These are phyloP conservation scores for Alectoris magna DNA, from an alignment of 2,797 vertebrate species.

Conservation along the genomic window DNA sequence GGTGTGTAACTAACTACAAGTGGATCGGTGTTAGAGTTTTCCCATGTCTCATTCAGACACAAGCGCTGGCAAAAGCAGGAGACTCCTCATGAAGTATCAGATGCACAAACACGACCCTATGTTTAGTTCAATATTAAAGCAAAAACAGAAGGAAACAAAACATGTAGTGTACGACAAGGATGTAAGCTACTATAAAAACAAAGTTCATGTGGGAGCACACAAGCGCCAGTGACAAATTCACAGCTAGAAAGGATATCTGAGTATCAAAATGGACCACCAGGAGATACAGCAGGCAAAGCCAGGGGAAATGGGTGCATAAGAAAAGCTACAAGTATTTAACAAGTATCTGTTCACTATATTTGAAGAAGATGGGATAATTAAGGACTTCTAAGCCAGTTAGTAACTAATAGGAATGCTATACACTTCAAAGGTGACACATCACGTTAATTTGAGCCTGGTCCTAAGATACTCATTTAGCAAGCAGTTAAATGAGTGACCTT, in stretches of 20 bases:
- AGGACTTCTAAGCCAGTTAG: constrained; percentile 37
- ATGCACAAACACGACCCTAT: background rate
- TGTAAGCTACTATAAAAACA: background rate
- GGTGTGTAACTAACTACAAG: no score
- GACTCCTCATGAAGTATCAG: background rate
- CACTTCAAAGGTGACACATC: background rate
- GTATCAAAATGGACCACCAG: background rate
- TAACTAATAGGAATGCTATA: constrained; percentile 17
- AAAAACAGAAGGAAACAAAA: background rate
- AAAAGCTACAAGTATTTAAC: background rate
- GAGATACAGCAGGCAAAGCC: background rate
- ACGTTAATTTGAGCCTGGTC: background rate
- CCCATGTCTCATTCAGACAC: background rate
- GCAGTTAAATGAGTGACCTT: background rate
- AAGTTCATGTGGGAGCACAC: background rate
- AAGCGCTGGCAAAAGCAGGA: background rate
- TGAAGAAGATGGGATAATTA: constrained; percentile 18
- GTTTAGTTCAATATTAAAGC: background rate
- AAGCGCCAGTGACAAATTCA: background rate
- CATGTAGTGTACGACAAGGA: background rate
- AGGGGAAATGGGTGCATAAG: background rate
- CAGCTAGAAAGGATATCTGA: background rate
- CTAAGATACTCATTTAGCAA: constrained; percentile 30
- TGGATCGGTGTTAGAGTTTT: background rate
- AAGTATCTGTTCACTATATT: background rate